These are phyloP conservation scores for Gastrophryne carolinensis DNA, from an alignment of 2,797 vertebrate genomes.

Conservation along the genomic window DNA sequence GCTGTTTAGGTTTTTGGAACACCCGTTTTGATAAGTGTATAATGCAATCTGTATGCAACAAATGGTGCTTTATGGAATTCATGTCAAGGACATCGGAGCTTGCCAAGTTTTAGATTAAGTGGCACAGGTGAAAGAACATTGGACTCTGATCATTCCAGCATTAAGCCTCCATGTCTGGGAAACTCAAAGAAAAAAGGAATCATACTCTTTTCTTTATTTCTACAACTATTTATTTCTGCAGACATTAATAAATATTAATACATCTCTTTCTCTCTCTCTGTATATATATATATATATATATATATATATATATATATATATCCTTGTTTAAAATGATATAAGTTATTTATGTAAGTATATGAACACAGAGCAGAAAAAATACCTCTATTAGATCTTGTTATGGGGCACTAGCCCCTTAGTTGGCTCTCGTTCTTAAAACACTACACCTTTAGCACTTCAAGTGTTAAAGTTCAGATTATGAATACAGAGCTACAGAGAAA, in stretches of 20 bases:
- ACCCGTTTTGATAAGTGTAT: constrained; percentile 44
- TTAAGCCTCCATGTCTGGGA: neutral
- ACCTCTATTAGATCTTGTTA: too few relatives aligned
- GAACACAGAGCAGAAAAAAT: too few relatives aligned
- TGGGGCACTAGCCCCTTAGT: too few relatives aligned
- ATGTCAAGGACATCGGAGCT: constrained; percentile 18
- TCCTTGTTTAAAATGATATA: too few relatives aligned
- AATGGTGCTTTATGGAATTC: constrained; percentile 30
- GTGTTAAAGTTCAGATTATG: too few relatives aligned
- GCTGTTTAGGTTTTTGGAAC: constrained; percentile 13
- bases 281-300: too few relatives aligned
- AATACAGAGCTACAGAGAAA: too few relatives aligned
- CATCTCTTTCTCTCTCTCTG: too few relatives aligned
- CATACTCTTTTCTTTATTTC: constrained; percentile 25
- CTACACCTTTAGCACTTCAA: too few relatives aligned
- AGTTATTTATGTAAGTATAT: too few relatives aligned
- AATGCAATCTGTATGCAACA: constrained; percentile 43
- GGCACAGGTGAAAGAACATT: constrained; percentile 43
- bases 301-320: too few relatives aligned
- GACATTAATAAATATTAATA: neutral
- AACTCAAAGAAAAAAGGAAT: constrained; percentile 28
- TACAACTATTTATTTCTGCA: neutral
- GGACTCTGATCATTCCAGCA: constrained; percentile 34
- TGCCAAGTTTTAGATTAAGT: constrained; percentile 51
- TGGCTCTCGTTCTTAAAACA: too few relatives aligned